phyloP scores from a whole-genome alignment of 2,113 vertebrate genomes.

The Myxocyprinus asiaticus region DNA sequence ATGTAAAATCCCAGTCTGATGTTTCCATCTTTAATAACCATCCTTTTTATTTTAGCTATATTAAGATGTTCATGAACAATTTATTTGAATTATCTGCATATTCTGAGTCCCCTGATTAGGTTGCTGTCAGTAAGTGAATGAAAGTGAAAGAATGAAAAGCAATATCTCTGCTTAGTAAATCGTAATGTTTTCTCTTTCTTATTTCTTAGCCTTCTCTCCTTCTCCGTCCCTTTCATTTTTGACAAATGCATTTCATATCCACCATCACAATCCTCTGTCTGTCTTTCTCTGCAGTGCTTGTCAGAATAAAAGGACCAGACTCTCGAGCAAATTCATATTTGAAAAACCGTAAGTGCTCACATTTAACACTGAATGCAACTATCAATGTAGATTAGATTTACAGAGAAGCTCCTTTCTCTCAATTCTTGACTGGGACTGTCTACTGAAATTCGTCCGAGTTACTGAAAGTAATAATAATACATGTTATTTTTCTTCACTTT shows the following conservation, averaged over 20 bases:
- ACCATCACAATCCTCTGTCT: conserved; percentile 41
- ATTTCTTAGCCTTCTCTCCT: neutral
- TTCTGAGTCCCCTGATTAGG: conserved; percentile 62
- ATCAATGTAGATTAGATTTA: too few relatives aligned
- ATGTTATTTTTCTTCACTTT: too few relatives aligned
- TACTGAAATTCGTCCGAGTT: too few relatives aligned
- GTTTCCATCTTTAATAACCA: too few relatives aligned
- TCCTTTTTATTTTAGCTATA: too few relatives aligned
- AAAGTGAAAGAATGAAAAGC: conserved; percentile 55
- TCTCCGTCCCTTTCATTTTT: conserved; percentile 48
- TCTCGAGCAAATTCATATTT: conserved; percentile 54
- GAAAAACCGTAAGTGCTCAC: too few relatives aligned
- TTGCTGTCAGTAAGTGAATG: conserved; percentile 58
- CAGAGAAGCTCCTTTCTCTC: too few relatives aligned
- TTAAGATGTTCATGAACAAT: conserved; percentile 71
- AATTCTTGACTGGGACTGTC: too few relatives aligned
- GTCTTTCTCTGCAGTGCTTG: conserved; percentile 35
- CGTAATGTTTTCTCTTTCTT: conserved; percentile 37
- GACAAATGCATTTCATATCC: conserved; percentile 62
- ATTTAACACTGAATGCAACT: conserved; percentile 8
- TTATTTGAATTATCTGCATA: conserved; percentile 66
- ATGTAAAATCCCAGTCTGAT: too few relatives aligned
- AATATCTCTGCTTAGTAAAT: conserved; percentile 58
- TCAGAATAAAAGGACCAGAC: conserved; percentile 44
- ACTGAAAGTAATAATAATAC: too few relatives aligned